Conservation (phyloP, 2,113 vertebrate species). For the Phyllostomus hastatus region DNA sequence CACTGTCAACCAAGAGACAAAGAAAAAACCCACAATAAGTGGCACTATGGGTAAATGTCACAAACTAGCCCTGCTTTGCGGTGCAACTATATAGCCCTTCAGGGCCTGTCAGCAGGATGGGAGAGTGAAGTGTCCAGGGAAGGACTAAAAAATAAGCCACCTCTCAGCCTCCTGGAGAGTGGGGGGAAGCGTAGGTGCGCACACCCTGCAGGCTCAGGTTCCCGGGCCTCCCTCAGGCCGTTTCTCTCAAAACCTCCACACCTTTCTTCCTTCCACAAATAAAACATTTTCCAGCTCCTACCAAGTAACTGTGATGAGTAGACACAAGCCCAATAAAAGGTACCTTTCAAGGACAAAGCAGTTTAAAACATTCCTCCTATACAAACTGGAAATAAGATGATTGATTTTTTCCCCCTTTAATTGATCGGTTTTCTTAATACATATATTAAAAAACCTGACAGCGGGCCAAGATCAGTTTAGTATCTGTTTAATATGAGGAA, state of each 20-base stretch:
- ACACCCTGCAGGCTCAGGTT: too few relatives aligned
- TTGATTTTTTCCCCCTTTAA: constrained; percentile 45
- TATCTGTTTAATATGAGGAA: constrained; percentile 63
- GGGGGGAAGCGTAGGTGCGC: fast-evolving
- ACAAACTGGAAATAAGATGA: constrained; percentile 14
- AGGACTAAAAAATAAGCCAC: not conserved
- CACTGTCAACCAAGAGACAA: not conserved
- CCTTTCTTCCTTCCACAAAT: not conserved
- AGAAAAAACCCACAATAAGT: not conserved
- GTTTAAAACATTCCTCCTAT: not conserved
- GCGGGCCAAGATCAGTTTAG: constrained; percentile 55
- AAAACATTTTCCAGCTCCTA: not conserved
- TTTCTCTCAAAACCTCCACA: not conserved
- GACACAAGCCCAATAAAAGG: not conserved
- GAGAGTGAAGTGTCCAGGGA: not conserved
- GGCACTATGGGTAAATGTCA: not conserved
- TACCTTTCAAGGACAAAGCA: not conserved
- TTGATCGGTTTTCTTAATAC: constrained; percentile 41
- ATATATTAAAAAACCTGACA: not conserved
- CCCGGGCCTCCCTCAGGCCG: not conserved
- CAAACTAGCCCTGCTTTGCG: not conserved
- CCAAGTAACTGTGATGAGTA: not conserved
- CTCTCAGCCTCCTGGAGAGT: too few relatives aligned
- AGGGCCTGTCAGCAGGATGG: not conserved
- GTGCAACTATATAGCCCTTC: fast-evolving